Evolutionary conservation across 1,140 invertebrate genomes (phyloP), one percentile per base, ranked within the genome.

Genomic region (Eupristina koningsbergeri): DNA sequence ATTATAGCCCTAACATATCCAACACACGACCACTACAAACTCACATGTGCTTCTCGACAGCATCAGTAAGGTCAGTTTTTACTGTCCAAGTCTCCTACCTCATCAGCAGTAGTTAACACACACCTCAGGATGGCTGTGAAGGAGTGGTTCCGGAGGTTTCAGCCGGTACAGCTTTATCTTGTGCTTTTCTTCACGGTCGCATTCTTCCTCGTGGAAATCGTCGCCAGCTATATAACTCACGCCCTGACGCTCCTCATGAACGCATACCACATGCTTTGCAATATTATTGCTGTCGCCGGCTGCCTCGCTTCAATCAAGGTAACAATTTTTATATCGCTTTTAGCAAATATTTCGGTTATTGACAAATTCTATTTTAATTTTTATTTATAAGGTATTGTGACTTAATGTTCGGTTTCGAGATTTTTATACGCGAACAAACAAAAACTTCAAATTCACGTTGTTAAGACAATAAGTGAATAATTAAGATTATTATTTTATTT

Each of bases 211-310:
- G 93, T 95, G 0, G 94, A 97, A 88, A 91, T 97, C 73, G 93
- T 96, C 71, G 94, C 96, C 0, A 96, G 96, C 86, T 96, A 98
- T 89, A 91, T 96, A 63, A 97, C 96, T 3, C 96, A 97, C 89
- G 96, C 96, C 1, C 93, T 97, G 47, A 97, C 97, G 0, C 93
- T 98, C 1, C 94, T 97, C 26, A 94, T 97, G 83, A 96, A 97
- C 89, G 95, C 96, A 11, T 97, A 97, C 92, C 96, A 97, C 90
- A 96, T 96, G 91, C 93, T 98, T 9, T 97, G 96, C 90, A 97
- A 97, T 88, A 94, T 96, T 71, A 93, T 96, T 41, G 95, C 95
- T 15, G 93, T 97, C 15, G 89, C 93, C 19, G 95, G 96, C 17
- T 95, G 95, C 88, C 94, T 97, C 53, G 92, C 95, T 31, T 95